Evolutionary conservation across 2,888 invertebrate species (phyloP), one percentile per base, ranked within the genome.

Genomic region (Ormyrus rosae): DNA sequence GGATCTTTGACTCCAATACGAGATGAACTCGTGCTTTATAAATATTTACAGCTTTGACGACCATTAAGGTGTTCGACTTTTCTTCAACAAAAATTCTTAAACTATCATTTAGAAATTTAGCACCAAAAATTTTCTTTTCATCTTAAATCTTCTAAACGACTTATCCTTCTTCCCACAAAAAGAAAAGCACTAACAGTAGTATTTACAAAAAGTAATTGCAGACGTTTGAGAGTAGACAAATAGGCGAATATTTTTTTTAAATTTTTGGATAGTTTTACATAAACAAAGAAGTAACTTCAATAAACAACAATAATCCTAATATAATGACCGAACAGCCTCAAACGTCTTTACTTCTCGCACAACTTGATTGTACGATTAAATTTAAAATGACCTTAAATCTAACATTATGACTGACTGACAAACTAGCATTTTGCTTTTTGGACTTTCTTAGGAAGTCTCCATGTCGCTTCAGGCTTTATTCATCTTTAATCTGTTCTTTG

Each of bases 351-450:
- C 74, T 56, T 71, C 69, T 74, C 46, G 78, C 58, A 75, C 79
- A 74, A 78, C 63, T 60, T 63, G 78, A 75, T 78, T 76, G 72
- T 72, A 82, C 69, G 65, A 65, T 71, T 71, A 0, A 63, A 78
- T 72, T 81, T 67, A 13, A 72, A 64, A 34, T 71, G 53, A 71
- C 9, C 19, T 58, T 76, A 74, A 9, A 77, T 67, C 64, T 78
- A 80, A 77, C 51, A 79, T 78, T 81, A 81, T 82, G 82, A 82
- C 82, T 83, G 82, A 81, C 70, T 81, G 68, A 72, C n/a, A 78
- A 34, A 77, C 67, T 74, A 82, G 69, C 78, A 68, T 60, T 73
- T 68, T 69, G 19, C 67, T 75, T 64, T 55, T n/a, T 13, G 10
- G 72, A 75, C 63, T 64, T 67, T 80, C 48, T 64, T 71, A 10